A percentile compares a stretch with the other conserved stretches of the same genome.
phyloP scores from a whole-genome alignment of 1,140 invertebrate species.

The Megalonaias nervosa region DNA sequence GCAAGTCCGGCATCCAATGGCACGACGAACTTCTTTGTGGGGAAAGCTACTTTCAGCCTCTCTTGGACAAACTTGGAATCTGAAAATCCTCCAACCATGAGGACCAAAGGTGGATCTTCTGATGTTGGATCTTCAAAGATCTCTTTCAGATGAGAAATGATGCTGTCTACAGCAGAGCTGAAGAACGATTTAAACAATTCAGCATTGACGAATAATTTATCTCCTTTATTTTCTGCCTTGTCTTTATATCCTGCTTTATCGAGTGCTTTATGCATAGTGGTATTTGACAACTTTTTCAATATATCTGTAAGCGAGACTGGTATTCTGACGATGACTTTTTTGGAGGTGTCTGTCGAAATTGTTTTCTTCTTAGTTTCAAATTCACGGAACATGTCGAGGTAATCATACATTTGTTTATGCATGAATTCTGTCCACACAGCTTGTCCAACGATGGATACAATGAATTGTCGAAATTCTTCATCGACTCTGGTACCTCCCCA shows the following conservation, averaged over 20 bases:
- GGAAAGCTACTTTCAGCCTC: not conserved
- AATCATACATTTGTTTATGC: slow-evolving; percentile 23
- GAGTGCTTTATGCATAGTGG: not conserved
- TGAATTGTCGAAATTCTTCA: slow-evolving; percentile 8
- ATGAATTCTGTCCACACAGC: not conserved
- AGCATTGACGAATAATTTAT: slow-evolving; percentile 4
- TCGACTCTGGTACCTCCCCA: slow-evolving; percentile 15
- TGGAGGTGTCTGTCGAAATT: not conserved
- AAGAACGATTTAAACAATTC: not conserved
- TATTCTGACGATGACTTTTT: not conserved
- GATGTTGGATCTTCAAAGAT: slow-evolving; percentile 6
- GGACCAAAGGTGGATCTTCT: slow-evolving; percentile 2
- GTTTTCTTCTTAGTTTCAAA: slow-evolving; percentile 16
- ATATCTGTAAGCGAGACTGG: slow-evolving; percentile 4
- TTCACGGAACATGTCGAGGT: slow-evolving; percentile 12
- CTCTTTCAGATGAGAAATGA: slow-evolving; percentile 10
- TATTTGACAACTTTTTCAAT: not conserved
- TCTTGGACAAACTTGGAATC: slow-evolving; percentile 14
- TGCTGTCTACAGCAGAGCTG: not conserved
- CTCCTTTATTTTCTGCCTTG: not conserved
- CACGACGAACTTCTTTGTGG: slow-evolving; percentile 4
- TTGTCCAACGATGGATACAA: not conserved
- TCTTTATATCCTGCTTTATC: not conserved
- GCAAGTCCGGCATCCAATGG: slow-evolving; percentile 17
- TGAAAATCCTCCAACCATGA: slow-evolving; percentile 28